Evolutionary conservation across 1,140 invertebrate genomes (phyloP).

Genomic region (Sinella curviseta): DNA sequence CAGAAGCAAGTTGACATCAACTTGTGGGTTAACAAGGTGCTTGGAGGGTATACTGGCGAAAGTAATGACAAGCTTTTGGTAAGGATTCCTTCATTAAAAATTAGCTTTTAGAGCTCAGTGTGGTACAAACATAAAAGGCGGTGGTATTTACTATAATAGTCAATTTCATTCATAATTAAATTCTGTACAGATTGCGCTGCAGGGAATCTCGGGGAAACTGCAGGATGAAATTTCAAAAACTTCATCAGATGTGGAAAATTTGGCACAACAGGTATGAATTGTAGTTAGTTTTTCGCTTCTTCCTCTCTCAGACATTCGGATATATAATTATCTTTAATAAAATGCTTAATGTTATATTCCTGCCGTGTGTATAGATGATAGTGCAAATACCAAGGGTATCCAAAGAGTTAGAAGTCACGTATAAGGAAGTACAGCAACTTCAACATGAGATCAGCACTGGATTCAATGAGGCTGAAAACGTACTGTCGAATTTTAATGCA

Average conservation of each 20-base stretch:
- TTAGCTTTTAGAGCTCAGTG: not conserved
- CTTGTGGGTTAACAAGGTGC: slow-evolving; percentile 15
- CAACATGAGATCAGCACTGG: slow-evolving; percentile 41
- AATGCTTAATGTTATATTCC: not conserved
- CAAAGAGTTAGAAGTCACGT: slow-evolving; percentile 41
- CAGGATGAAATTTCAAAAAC: slow-evolving; percentile 2
- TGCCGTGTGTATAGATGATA: slow-evolving; percentile 36
- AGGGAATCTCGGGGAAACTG: not conserved
- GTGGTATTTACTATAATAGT: too few relatives aligned
- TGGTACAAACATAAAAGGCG: not conserved
- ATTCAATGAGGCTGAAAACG: slow-evolving; percentile 44
- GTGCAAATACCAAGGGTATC: slow-evolving; percentile 36
- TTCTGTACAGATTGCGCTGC: slow-evolving; percentile 1
- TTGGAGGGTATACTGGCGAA: not conserved
- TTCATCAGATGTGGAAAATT: not conserved
- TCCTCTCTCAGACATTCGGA: too few relatives aligned
- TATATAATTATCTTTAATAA: too few relatives aligned
- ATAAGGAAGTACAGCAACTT: slow-evolving; percentile 39
- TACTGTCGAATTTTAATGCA: not conserved
- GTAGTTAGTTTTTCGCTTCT: not conserved
- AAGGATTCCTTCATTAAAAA: not conserved
- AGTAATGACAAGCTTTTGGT: not conserved
- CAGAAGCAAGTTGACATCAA: not conserved
- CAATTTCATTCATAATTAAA: not conserved
- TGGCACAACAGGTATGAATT: slow-evolving; percentile 11